phyloP scores from a whole-genome alignment of 1,140 invertebrate species.

The Drosophila prosaltans region DNA sequence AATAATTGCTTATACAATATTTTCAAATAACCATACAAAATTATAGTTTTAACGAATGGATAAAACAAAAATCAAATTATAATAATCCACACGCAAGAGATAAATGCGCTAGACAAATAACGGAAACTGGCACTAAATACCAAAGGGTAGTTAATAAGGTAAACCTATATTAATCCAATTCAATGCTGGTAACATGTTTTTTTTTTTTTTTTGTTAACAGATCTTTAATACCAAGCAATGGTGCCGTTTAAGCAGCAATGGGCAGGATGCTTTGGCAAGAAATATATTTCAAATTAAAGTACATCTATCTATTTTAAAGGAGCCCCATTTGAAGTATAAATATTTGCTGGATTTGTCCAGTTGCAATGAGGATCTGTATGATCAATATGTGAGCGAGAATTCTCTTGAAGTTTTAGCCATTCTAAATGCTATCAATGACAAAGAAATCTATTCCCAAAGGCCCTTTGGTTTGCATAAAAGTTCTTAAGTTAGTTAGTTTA shows the following conservation, averaged over 20 bases:
- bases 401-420: slow-evolving; percentile 5
- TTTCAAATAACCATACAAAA: too few species aligned
- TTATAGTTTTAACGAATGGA: neutral
- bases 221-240: neutral
- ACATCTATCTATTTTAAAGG: neutral
- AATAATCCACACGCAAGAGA: neutral
- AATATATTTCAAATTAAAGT: neutral
- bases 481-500: neutral
- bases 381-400: slow-evolving; percentile 19
- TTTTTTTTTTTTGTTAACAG: neutral
- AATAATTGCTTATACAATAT: neutral
- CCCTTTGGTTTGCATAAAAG: neutral
- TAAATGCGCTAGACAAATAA: neutral
- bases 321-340: slow-evolving; percentile 1
- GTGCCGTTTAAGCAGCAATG: neutral
- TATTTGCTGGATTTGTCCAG: slow-evolving; percentile 8
- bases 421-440: neutral
- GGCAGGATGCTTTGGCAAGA: neutral
- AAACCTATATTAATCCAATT: neutral
- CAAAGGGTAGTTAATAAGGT: neutral
- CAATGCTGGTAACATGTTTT: neutral
- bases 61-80: neutral
- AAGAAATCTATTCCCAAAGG: too few species aligned
- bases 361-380: slow-evolving; percentile 17
- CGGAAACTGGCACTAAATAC: neutral